A percentile compares a stretch with the other conserved stretches of the same genome.
Evolutionary conservation across 2,113 vertebrate species (phyloP).

Genomic region (Cardinalis cardinalis): DNA sequence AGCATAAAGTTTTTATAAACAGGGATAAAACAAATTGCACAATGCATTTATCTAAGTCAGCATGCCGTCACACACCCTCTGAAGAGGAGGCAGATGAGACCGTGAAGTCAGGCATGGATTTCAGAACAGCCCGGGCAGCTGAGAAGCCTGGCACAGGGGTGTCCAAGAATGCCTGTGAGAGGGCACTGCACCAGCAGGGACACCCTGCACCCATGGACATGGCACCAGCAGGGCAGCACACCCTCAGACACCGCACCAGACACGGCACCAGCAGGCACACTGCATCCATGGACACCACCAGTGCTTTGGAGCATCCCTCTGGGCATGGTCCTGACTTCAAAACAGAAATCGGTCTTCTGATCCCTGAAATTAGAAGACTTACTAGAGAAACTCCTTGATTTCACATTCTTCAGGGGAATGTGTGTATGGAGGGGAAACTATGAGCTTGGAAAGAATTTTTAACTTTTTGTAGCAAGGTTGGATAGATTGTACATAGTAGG

Average conservation of each 20-base stretch:
- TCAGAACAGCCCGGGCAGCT: neutral
- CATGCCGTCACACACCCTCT: neutral
- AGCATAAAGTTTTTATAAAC: neutral
- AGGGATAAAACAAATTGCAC: neutral
- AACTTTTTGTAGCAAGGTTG: neutral
- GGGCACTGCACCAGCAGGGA: neutral
- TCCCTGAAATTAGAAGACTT: neutral
- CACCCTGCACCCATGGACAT: neutral
- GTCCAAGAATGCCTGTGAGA: neutral
- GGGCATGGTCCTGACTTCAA: fast-evolving
- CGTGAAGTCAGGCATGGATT: neutral
- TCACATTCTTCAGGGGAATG: neutral
- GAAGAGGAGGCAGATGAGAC: neutral
- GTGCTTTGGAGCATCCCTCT: neutral
- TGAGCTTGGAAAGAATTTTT: neutral
- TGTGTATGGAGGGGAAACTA: neutral
- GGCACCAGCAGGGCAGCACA: neutral
- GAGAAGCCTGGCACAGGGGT: neutral
- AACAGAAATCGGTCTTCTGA: neutral
- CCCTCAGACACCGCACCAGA: neutral
- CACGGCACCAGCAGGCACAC: neutral
- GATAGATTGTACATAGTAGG: neutral
- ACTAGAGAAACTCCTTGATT: neutral
- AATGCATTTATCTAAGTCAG: neutral
- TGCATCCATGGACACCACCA: neutral